Base-by-base conservation (phyloP, 2,888 invertebrate species). In the Rhingia campestris region DNA sequence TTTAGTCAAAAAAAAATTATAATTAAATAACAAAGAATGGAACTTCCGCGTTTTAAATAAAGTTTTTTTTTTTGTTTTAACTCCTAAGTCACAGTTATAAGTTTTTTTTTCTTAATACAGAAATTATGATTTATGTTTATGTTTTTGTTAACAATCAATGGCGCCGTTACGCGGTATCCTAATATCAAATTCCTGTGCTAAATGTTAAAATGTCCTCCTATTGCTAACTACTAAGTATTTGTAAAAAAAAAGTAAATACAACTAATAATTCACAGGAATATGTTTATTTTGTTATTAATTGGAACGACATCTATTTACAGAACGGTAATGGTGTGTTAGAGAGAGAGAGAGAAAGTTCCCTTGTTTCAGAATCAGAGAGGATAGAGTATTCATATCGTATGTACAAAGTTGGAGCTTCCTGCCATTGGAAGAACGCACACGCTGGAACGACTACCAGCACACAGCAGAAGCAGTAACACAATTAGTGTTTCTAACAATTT, bases 1-100 rank as follows among this genome's bases (percentile, higher is more conserved):
- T 81, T 76, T 74, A 75, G 69, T 81, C 53, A 53, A 41, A 33
- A 12, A 69, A 73, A 63, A 35, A 61, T 82, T 77, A 82, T 73
- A 82, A 82, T 79, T 82, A 82, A 82, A 82, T 82, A 82, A 82
- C 82, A 82, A 79, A 77, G 51, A 77, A 81, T 32, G 22, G 12
- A 70, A 53, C 69, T 79, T 73, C 45, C 54, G 72, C 41, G 76
- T 67, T 77, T 49, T 82, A 58, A 33, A 49, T 54, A 37, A 58
- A 37, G 49, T 54, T 54, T 39, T 30, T 37, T 39, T 45, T 53
- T 56, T 67, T 22, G 47, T 22, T 66, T 49, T 67, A 81, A 58
- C 22, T 64, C 73, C 79, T 77, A 82, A 64, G 73, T 82, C 77
- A 82, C 69, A 79, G 82, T 76, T 61, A 61, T 67, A 61, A 22